Base-by-base conservation (phyloP, 2,113 vertebrate genomes). In the Bolborhynchus lineola region DNA sequence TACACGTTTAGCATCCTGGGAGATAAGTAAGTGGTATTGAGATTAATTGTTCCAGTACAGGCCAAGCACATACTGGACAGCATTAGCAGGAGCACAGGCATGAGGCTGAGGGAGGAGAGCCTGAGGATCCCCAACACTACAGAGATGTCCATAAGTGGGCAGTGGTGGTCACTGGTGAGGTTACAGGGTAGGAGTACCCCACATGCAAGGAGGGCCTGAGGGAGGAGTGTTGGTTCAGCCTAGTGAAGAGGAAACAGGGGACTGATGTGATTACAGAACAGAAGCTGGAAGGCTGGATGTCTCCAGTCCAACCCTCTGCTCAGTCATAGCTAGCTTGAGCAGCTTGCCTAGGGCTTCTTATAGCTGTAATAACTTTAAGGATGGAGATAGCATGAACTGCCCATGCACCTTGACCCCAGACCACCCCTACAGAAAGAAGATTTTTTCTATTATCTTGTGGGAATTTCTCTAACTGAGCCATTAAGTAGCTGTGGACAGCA, bases 221-320 rank as follows among this genome's bases (percentile, higher is more conserved):
- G 29, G 17, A 53, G 13, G 5, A 67, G 1, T 0, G 0, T 28
- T 67, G 37, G 4, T 50, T 85, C 55, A 81, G 28, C 5, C 7
- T 71, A 26, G 18, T 25, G 25, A 67, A 41, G 44, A 53, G 13
- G 17, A 77, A 52, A 33, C 1, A 1, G 24, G 35, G 33, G 9
- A 26, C 21, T 65, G 9, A 24, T 26, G 21, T 14, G 47, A 55
- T 39, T 13, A 19, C 15, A 63, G 35, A 11, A 42, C 39, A 49
- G 20, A 64, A 41, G 19, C 1, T 78, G 31, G 16, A 17, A 82
- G 82, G 41, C 26, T 25, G 24, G 41, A 28, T 9, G 3, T 37
- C 19, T 31, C 14, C 21, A 35, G 46, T 39, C 52, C 10, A 83
- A 24, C 31, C 8, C 3, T 35, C 13, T 47, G 21, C 25, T 65